These are phyloP conservation scores for Dasysyrphus tricinctus DNA, from an alignment of 2,888 invertebrate species.

Conservation along the genomic window DNA sequence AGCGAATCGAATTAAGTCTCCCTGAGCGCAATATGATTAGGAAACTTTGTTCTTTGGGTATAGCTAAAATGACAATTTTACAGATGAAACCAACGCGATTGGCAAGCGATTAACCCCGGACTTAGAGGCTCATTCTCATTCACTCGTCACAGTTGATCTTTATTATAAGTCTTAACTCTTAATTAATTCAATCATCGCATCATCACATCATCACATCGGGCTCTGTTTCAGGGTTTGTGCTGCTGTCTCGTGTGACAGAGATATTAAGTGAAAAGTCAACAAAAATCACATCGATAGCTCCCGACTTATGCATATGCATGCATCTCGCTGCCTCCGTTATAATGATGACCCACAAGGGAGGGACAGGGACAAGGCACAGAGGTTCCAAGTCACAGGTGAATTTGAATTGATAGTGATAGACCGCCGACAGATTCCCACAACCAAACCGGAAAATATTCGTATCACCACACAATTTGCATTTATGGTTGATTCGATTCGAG, in stretches of 20 bases:
- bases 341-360: background rate
- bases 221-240: conserved; percentile 4
- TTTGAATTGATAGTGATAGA: conserved; percentile 31
- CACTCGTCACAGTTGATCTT: conserved; percentile 71
- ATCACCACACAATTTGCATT: conserved; percentile 74
- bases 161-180: conserved; percentile 49
- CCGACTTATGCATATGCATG: conserved; percentile 5
- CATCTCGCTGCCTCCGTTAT: background rate
- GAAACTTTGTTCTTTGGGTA: conserved; percentile 51
- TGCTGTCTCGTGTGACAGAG: conserved; percentile 18
- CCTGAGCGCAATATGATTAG: conserved; percentile 68
- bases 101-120: conserved; percentile 54
- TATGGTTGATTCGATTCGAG: conserved; percentile 33
- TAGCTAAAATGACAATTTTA: conserved; percentile 59
- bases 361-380: conserved; percentile 1
- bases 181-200: conserved; percentile 55
- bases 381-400: conserved; percentile 47
- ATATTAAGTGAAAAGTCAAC: conserved; percentile 42
- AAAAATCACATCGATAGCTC: conserved; percentile 24
- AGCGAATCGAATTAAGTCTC: conserved; percentile 66
- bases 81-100: conserved; percentile 64
- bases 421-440: conserved; percentile 73
- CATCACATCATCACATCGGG: background rate
- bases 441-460: conserved; percentile 74
- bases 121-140: conserved; percentile 60